phyloP scores from a whole-genome alignment of 2,113 vertebrate species.

The Malurus elegans region DNA sequence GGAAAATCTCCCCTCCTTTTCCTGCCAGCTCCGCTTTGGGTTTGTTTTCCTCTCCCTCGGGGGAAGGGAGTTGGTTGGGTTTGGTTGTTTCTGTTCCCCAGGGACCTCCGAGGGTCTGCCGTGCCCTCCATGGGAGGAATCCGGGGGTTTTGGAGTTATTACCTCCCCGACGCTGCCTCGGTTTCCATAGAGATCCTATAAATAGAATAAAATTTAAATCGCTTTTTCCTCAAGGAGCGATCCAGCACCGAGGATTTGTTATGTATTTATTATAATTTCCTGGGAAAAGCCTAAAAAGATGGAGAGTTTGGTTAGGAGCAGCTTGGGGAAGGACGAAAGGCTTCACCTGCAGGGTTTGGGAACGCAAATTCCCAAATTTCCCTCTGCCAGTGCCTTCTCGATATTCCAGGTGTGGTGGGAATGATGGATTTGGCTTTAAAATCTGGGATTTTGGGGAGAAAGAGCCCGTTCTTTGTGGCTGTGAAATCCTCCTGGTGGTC shows the following conservation, averaged over 20 bases:
- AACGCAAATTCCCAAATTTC: neutral
- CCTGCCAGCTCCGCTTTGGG: neutral
- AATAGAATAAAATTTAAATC: constrained; percentile 74
- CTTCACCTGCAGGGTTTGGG: neutral
- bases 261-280: neutral
- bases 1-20: neutral
- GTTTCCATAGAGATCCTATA: constrained; percentile 83
- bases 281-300: neutral
- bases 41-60: neutral
- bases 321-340: neutral
- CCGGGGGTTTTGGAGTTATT: constrained; percentile 63
- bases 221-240: constrained; percentile 22
- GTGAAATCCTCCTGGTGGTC: neutral
- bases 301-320: neutral
- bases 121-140: neutral
- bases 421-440: neutral
- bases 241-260: neutral
- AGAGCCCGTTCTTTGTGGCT: neutral
- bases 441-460: neutral
- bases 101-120: neutral
- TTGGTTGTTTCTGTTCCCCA: neutral
- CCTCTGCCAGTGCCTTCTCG: neutral
- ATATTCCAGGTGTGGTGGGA: neutral
- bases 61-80: neutral
- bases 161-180: constrained; percentile 49